A percentile compares a stretch with the other conserved stretches of the same genome.
phyloP scores from a whole-genome alignment of 2,113 vertebrate genomes.

The Apteryx mantelli region DNA sequence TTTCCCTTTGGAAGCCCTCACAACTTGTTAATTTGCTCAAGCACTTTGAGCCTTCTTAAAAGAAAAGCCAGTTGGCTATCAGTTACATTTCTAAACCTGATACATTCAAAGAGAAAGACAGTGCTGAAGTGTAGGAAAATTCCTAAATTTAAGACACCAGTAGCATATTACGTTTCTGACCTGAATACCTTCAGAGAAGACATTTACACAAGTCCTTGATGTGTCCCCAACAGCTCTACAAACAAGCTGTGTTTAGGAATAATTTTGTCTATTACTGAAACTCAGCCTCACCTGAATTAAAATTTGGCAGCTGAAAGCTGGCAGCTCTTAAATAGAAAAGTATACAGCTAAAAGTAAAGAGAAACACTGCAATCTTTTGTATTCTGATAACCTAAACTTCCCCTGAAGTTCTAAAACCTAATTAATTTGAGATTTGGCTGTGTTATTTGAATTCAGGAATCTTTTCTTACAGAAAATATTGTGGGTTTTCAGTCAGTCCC shows the following conservation, averaged over 20 bases:
- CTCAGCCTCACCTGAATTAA: not conserved
- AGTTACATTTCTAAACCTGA: not conserved
- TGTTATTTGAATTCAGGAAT: not conserved
- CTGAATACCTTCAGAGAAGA: conserved; percentile 16
- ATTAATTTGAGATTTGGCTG: not conserved
- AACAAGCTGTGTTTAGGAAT: not conserved
- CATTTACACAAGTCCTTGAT: not conserved
- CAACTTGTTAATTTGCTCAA: conserved; percentile 47
- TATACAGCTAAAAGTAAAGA: not conserved
- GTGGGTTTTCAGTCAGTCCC: not conserved
- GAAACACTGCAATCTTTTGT: not conserved
- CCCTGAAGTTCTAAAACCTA: not conserved
- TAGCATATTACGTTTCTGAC: not conserved
- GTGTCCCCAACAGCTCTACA: not conserved
- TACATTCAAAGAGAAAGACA: not conserved
- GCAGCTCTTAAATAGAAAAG: not conserved
- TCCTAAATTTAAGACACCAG: conserved; percentile 13
- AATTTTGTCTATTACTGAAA: conserved; percentile 14
- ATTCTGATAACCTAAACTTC: not conserved
- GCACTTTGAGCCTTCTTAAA: conserved; percentile 14
- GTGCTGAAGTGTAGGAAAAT: conserved; percentile 1
- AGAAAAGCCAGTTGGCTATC: conserved; percentile 47
- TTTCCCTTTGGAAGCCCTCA: conserved; percentile 43
- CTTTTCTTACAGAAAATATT: not conserved
- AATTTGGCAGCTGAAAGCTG: not conserved